phyloP scores from a whole-genome alignment of 2,888 invertebrate species.

The Dasypolia templi region DNA sequence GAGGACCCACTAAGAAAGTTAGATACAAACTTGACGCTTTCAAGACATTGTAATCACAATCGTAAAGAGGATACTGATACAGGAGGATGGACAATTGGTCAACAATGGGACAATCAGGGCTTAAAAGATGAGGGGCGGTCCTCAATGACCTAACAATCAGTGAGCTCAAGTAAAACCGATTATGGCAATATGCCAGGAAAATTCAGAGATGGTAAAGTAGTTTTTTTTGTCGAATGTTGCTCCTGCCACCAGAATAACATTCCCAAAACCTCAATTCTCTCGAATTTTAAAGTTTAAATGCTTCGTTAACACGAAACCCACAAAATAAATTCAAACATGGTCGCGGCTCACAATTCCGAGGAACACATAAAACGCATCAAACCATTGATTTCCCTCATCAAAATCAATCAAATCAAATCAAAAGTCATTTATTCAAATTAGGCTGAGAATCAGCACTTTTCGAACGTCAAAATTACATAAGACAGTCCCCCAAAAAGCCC shows the following conservation, averaged over 20 bases:
- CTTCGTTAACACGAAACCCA: conserved; percentile 22
- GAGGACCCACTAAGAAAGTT: background rate
- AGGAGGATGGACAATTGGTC: conserved; percentile 25
- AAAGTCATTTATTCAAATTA: too few species aligned
- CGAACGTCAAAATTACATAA: too few species aligned
- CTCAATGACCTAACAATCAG: conserved; percentile 25
- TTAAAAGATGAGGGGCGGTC: conserved; percentile 20
- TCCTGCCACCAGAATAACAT: background rate
- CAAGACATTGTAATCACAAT: background rate
- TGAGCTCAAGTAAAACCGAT: background rate
- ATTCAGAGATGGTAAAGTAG: background rate
- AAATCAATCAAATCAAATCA: too few species aligned
- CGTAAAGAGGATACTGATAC: conserved; percentile 12
- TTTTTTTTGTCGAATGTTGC: background rate
- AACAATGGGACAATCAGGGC: conserved; percentile 42
- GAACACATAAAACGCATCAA: conserved; percentile 56
- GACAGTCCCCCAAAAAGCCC: too few species aligned
- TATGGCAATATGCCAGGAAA: conserved; percentile 1
- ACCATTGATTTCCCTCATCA: conserved; percentile 36
- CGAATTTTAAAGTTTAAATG: background rate
- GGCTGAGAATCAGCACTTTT: too few species aligned
- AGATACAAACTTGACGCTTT: background rate
- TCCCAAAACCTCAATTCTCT: background rate
- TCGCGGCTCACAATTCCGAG: conserved; percentile 29
- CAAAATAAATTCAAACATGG: conserved; percentile 44